Evolutionary conservation across 2,797 vertebrate species (phyloP), one percentile per base, ranked within the genome.

Genomic region (Lepilemur septentrionalis): DNA sequence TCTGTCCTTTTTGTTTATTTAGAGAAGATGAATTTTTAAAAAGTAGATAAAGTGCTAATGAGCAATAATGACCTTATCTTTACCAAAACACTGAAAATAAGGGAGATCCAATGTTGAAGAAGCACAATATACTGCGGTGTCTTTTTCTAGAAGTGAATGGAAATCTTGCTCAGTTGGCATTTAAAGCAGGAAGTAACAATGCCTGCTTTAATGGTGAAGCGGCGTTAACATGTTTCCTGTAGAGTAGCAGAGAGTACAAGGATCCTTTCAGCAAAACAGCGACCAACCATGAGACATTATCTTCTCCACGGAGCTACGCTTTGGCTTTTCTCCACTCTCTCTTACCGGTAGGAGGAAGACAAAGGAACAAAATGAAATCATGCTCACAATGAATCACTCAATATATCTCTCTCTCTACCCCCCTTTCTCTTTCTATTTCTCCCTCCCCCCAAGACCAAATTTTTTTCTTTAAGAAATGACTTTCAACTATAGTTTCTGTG

Each of bases 51-150:
- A 85, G 96, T 96, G 94, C 89, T 95, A 67, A 96, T 78, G n/a
- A 97, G 95, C 94, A 98, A 97, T 97, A 98, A 96, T 79, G 59
- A 97, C 75, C 70, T 94, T 96, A 57, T 38, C 96, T 65, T 94
- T 88, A 91, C 81, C 90, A 76, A 97, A 97, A 94, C 86, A 91
- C 95, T 97, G 97, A 97, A 96, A 97, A 89, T 85, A 75, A 90
- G 93, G 93, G 41, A 22, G 82, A n/a, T 79, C 57, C 57, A 80
- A 0, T 22, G 73, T 48, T 86, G 72, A 55, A 95, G 94, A 86
- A 86, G 35, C 32, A 15, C 17, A 30, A 55, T 67, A 63, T 93
- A 86, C 94, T 93, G 72, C n/a, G 7, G 22, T 93, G 72, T 96
- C 95, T 98, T 88, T 92, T 92, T 94, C 96, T 81, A 63, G 96